Percentiles rank a stretch among this genome's conserved stretches.
Conservation (phyloP, 2,888 invertebrate genomes). For the Linnaemya tessellans region DNA sequence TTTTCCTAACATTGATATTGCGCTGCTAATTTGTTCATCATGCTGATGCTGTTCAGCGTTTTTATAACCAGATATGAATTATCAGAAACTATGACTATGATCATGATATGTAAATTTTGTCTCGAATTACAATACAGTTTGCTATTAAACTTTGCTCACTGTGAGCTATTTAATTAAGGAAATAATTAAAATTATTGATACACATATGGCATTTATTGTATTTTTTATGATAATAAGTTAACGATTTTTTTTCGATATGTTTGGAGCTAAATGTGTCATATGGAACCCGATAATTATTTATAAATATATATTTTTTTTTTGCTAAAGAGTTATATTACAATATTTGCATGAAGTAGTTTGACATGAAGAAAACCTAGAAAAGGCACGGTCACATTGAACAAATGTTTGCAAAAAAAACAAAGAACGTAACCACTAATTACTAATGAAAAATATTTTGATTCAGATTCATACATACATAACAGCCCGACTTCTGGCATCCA, state of each 20-base stretch:
- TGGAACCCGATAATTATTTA: no score
- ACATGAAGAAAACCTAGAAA: no score
- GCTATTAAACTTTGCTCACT: neutral
- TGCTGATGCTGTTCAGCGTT: neutral
- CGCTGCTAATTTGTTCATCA: neutral
- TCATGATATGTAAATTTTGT: neutral
- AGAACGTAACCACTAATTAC: no score
- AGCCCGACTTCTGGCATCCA: no score
- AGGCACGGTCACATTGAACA: no score
- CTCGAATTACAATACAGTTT: neutral
- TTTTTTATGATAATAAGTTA: neutral
- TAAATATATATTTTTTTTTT: no score
- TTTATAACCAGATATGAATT: neutral
- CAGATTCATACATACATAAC: no score
- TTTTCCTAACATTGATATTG: neutral
- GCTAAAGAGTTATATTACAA: no score
- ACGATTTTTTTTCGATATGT: neutral
- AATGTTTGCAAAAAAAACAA: no score
- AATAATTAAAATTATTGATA: neutral
- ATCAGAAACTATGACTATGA: neutral
- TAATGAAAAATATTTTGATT: no score
- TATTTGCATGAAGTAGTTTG: no score
- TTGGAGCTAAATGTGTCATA: no score
- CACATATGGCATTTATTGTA: neutral
- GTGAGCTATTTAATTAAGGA: neutral